Conservation (phyloP, 2,797 vertebrate genomes). For the Podarcis lilfordi region DNA sequence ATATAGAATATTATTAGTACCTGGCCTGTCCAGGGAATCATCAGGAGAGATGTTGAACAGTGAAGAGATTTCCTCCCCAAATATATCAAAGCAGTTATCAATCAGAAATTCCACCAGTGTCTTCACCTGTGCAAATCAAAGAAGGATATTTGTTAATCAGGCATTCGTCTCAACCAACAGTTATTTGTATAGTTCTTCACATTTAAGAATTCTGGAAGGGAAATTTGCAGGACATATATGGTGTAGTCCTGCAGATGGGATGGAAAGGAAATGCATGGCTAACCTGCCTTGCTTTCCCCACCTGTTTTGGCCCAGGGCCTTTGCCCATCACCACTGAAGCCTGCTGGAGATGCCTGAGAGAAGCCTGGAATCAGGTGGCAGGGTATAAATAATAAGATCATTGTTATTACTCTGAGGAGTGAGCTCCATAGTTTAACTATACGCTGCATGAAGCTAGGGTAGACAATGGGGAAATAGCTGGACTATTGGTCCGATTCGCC, state of each 20-base stretch:
- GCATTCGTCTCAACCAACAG: neutral
- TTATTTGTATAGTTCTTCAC: neutral
- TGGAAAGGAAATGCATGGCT: neutral
- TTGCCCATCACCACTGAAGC: neutral
- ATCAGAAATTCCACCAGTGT: constrained; percentile 89
- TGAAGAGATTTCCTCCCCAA: constrained; percentile 82
- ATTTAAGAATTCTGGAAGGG: neutral
- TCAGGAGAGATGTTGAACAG: constrained; percentile 78
- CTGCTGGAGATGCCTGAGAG: neutral
- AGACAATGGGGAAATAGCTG: too few species aligned
- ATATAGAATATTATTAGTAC: constrained; percentile 62
- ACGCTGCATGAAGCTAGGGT: too few species aligned
- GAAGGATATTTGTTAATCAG: constrained; percentile 1
- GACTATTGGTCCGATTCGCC: too few species aligned
- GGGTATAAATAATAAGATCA: too few species aligned
- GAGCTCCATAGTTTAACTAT: neutral
- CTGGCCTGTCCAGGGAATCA: constrained; percentile 76
- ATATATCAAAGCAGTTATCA: constrained; percentile 85
- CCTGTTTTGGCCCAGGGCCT: neutral
- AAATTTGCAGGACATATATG: neutral
- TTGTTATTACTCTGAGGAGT: neutral
- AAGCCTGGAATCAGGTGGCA: neutral
- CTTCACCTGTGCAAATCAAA: constrained; percentile 81
- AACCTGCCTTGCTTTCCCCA: neutral
- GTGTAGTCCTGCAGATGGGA: neutral